Evolutionary conservation across 1,140 invertebrate species (phyloP).

Genomic region (Phortica variegata): DNA sequence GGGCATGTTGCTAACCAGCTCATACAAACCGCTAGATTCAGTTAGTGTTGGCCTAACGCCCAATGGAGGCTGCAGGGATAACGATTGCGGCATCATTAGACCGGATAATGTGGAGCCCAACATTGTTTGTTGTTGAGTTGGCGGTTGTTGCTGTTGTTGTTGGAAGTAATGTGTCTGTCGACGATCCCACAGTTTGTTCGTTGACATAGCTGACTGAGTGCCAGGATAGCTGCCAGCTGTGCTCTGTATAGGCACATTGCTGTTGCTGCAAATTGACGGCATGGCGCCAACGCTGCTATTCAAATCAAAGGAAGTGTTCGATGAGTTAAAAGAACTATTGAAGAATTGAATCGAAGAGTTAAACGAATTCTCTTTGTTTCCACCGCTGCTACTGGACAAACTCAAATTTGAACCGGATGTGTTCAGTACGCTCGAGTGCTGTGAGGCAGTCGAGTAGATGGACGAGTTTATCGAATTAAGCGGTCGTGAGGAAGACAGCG

Average conservation of each 20-base stretch:
- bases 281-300: constrained; percentile 30
- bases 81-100: neutral
- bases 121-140: constrained; percentile 3
- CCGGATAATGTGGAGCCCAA: neutral
- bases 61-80: neutral
- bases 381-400: constrained; percentile 16
- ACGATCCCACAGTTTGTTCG: no score
- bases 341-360: constrained; percentile 30
- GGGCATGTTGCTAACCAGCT: constrained; percentile 26
- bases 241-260: constrained; percentile 7
- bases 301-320: constrained; percentile 24
- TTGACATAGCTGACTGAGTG: no score
- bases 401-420: constrained; percentile 24
- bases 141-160: constrained; percentile 20
- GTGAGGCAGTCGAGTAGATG: constrained; percentile 14
- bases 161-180: constrained; percentile 26
- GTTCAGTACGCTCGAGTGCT: constrained; percentile 21
- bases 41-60: no score
- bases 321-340: constrained; percentile 42
- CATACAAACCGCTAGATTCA: constrained; percentile 14
- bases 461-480: constrained; percentile 30
- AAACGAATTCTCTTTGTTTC: constrained; percentile 37
- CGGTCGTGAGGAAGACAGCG: no score
- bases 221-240: no score
- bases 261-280: no score